phyloP scores from a whole-genome alignment of 2,888 invertebrate species.

The Odontocolon sp. region DNA sequence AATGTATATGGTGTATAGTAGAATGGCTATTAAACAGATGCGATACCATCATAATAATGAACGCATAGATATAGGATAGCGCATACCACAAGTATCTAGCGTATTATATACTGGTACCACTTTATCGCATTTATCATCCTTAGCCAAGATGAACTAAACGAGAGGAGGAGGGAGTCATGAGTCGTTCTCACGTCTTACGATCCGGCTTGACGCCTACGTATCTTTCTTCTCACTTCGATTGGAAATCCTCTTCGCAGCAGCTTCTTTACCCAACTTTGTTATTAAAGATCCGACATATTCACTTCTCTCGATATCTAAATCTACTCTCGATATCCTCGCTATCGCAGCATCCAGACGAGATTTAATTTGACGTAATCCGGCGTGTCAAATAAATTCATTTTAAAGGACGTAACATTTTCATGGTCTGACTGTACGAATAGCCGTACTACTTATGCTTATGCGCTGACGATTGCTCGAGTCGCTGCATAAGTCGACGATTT shows the following conservation, averaged over 20 bases:
- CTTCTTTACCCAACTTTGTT: slow-evolving; percentile 35
- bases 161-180: slow-evolving; percentile 27
- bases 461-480: not conserved
- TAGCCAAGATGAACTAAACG: slow-evolving; percentile 59
- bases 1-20: slow-evolving; percentile 29
- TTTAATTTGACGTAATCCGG: slow-evolving; percentile 44
- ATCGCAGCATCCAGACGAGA: slow-evolving; percentile 7
- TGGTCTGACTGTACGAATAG: slow-evolving; percentile 28
- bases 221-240: slow-evolving; percentile 35
- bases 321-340: not conserved
- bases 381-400: slow-evolving; percentile 47
- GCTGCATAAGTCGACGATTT: not conserved
- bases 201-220: slow-evolving; percentile 61
- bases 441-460: slow-evolving; percentile 31
- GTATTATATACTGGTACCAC: slow-evolving; percentile 58
- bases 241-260: slow-evolving; percentile 40
- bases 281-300: not conserved
- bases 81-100: slow-evolving; percentile 16
- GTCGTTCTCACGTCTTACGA: slow-evolving; percentile 29
- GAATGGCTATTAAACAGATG: slow-evolving; percentile 53
- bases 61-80: slow-evolving; percentile 27
- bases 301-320: slow-evolving; percentile 3
- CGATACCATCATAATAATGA: slow-evolving; percentile 54
- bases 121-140: slow-evolving; percentile 67
- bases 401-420: not conserved